Evolutionary conservation across 2,113 vertebrate genomes (phyloP).

Genomic region (Otolemur garnettii): DNA sequence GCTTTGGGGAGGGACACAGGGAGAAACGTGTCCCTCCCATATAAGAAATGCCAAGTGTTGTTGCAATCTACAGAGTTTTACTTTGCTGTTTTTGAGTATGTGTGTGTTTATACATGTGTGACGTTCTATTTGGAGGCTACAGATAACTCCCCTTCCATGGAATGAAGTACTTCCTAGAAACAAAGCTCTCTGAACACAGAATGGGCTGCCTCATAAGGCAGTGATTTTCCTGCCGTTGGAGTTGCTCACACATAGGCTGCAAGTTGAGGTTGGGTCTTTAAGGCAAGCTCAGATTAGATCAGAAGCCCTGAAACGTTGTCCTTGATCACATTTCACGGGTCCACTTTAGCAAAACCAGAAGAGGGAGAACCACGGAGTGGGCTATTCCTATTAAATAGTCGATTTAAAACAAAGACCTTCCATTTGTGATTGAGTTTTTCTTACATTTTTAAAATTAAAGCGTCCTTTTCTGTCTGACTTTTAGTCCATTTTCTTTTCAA

Average conservation of each 20-base stretch:
- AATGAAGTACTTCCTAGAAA: not conserved
- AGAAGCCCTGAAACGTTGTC: not conserved
- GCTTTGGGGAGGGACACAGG: not conserved
- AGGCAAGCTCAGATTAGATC: not conserved
- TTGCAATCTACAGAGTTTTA: not conserved
- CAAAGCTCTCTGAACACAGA: not conserved
- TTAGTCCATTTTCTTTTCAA: not conserved
- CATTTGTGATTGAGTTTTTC: not conserved
- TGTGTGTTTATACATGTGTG: not conserved
- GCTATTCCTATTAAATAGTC: not conserved
- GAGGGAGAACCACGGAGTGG: fast-evolving
- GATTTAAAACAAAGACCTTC: not conserved
- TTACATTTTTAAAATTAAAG: not conserved
- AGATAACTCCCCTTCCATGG: not conserved
- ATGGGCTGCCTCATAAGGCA: not conserved
- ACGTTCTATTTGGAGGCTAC: not conserved
- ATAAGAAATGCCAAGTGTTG: not conserved
- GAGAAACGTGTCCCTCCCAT: no score
- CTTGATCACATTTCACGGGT: not conserved
- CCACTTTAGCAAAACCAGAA: not conserved
- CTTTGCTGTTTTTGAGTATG: not conserved
- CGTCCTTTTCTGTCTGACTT: not conserved
- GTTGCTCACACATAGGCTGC: not conserved
- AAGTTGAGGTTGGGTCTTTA: not conserved
- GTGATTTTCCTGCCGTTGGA: not conserved